Conservation (phyloP, 2,888 invertebrate genomes). For the Eudemis profundana region DNA sequence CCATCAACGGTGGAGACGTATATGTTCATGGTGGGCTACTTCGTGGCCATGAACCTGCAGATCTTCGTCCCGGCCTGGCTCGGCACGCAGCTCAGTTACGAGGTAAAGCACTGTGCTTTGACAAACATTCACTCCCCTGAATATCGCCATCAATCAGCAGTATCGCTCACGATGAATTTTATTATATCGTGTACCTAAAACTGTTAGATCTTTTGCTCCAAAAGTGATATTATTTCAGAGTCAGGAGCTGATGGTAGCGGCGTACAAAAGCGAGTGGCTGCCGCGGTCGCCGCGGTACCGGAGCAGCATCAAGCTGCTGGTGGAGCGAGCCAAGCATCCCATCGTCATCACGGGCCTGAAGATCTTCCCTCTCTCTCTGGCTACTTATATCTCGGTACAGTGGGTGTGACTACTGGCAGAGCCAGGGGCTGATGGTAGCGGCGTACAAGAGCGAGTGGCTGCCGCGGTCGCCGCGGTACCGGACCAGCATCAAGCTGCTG, state of each 20-base stretch:
- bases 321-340: conserved; percentile 61
- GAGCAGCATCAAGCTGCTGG: conserved; percentile 60
- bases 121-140: too few species aligned
- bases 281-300: conserved; percentile 62
- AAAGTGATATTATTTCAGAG: conserved; percentile 65
- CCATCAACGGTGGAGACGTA: conserved; percentile 55
- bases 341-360: conserved; percentile 62
- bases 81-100: conserved; percentile 61
- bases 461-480: conserved; percentile 60
- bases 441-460: conserved; percentile 70
- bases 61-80: conserved; percentile 65
- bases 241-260: conserved; percentile 60
- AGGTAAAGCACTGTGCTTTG: too few species aligned
- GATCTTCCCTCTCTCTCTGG: conserved; percentile 65
- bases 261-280: conserved; percentile 68
- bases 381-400: conserved; percentile 64
- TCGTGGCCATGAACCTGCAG: conserved; percentile 59
- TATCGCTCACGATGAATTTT: too few species aligned
- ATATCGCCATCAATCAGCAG: too few species aligned
- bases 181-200: too few species aligned
- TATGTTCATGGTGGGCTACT: conserved; percentile 60
- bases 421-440: conserved; percentile 60
- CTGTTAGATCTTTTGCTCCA: too few species aligned
- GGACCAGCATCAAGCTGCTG: conserved; percentile 61
- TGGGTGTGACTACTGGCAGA: conserved; percentile 53